Base-by-base conservation (phyloP, 2,797 vertebrate species). In the Epinephelus coioides region DNA sequence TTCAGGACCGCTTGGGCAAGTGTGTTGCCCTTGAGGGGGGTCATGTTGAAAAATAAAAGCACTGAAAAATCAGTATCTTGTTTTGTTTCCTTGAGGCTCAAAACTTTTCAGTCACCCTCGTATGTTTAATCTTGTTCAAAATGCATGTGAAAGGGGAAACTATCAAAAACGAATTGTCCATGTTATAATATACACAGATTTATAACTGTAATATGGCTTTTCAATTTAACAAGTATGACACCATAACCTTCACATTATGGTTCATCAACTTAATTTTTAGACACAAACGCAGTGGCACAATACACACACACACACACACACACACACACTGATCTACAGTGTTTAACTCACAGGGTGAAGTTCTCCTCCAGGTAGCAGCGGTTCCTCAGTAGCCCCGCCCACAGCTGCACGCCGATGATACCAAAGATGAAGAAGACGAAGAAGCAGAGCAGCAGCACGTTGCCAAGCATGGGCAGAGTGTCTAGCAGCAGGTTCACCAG, bases 361-460 rank as follows among this genome's bases (percentile, higher is more conserved):
- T 96, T 96, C 74, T 95, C 89, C 86, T 96, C 94, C 0, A 86
- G 90, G 88, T 95, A 96, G 91, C 95, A 96, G 87, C 95, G 95
- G 90, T 96, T 96, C 64, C 98, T 95, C 86, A 99, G 96, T 8
- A 99, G 95, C 68, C 98, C 98, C 0, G 98, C 98, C 98, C 98
- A 99, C 78, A 99, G 95, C 94, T 99, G 98, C 84, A 99, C 98
- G 0, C 98, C 98, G 0, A 99, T 98, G 95, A 99, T 99, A 84
- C 98, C 98, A 0, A 99, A 99, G 94, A 99, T 99, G 93, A 99
- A 99, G 96, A 99, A 99, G 92, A 99, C 98, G 62, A 99, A 99
- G 95, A 99, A 99, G 92, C 98, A 99, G 74, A 99, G 97, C 77
- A 99, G 97, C 13, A 99, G 96, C 73, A 99, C 98, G 0, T 99